Evolutionary conservation across 1,140 invertebrate genomes (phyloP), one percentile per base, ranked within the genome.

Genomic region (Ditylenchus dipsaci): DNA sequence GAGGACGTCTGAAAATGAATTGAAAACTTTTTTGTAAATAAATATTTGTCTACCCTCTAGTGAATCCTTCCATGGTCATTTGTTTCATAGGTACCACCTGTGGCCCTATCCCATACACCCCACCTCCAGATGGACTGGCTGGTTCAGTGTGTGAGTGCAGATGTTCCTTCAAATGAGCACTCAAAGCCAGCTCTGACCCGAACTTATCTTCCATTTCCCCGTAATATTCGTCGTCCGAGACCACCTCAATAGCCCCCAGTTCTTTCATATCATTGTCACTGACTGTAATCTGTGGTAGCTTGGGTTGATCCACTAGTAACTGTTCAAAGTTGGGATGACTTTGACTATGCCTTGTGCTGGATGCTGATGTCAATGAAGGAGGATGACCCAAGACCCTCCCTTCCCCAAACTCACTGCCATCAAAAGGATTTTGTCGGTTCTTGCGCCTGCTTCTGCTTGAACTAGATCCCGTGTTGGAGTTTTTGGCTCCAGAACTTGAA

Each of bases 191-290:
- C 19, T 61, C 59, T 8, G 59, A 61, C 1, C 59, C 59, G n/a
- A 61, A 61, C 29, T 61, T 61, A n/a, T 61, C 59, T 68, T 61
- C 59, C 59, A 61, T 61, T 43, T 61, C 62, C 60, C 27, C 49
- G 33, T 77, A 75, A 43, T 79, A 72, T 57, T 79, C 78, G 17
- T 79, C 78, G 43, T 78, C 78, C 5, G 77, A 71, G 38, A 73
- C 17, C n/a, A 53, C 49, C 15, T 53, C n/a, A 19, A 26, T 15
- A 19, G n/a, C 49, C 3, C 59, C 21, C n/a, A 29, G 38, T 15
- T 42, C 27, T n/a, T 72, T 58, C 45, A 64, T 63, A 42, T 73
- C 71, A 71, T 74, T 74, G 47, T 74, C 71, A 27, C 72, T 74
- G 13, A 74, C 67, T 21, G 72, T 74, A 43, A 74, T 74, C 57